Base-by-base conservation (phyloP, 2,797 vertebrate species). In the Crocodylus rhombifer region DNA sequence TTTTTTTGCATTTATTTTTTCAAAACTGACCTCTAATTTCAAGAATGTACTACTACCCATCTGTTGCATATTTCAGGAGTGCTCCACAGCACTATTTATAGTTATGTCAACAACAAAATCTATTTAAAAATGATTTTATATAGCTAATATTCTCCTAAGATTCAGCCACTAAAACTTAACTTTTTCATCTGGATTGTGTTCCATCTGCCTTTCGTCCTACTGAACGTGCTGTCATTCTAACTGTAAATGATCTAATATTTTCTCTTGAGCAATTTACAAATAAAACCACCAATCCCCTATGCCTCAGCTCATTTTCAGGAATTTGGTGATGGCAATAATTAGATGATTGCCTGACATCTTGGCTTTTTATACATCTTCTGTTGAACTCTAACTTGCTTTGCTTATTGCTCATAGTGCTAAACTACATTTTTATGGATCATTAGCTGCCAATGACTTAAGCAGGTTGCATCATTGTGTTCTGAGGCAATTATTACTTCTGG, bases 341-440 rank as follows among this genome's bases (percentile, higher is more conserved):
- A 1, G 82, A 55, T 15, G 28, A 21, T 20, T 20, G 9, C 61
- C n/a, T 67, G 67, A 20, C 28, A 78, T 17, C 51, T 91, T 33
- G 26, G 51, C 57, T 42, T 11, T 26, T 0, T 1, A 1, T 58
- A 55, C 82, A 25, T 26, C 69, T 87, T 84, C n/a, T 61, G 74
- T 23, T 67, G 67, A 78, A 21, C 26, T 65, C 33, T 0, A 0
- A 4, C 64, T 78, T 7, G 0, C 42, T n/a, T 58, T 0, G 0
- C 3, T 2, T 14, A 4, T 73, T 58, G 36, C 75, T 93, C 4
- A 0, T 63, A 30, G 55, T 25, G 33, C n/a, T 58, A 61, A 78
- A 77, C 3, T 0, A 28, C 62, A 65, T 55, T 1, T 1, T 86
- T 30, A 60, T 51, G 67, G 33, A 56, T 9, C 28, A 33, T 74